Evolutionary conservation across 2,797 vertebrate species (phyloP), one percentile per base, ranked within the genome.

Genomic region (Taenioides sp.): DNA sequence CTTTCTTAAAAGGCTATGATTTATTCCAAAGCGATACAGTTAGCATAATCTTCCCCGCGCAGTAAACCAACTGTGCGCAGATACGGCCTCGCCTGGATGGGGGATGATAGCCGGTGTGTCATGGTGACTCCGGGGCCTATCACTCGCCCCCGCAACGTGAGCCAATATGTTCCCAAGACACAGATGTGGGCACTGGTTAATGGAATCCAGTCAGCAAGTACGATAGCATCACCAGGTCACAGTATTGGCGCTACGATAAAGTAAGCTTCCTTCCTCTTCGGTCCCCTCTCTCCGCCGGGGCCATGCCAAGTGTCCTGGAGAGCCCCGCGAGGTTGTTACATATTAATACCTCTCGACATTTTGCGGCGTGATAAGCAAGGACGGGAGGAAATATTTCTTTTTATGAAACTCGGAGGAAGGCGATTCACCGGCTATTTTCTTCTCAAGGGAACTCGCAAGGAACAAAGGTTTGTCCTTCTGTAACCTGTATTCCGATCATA

Each of bases 301-400:
- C 82, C 65, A 69, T 72, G 74, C 82, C 80, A 82, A 89, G 85
- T 90, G 88, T 92, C 90, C 88, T 81, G 80, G 84, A 90, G 90
- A 90, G 84, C 84, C 83, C 79, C 77, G 89, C 85, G 3, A 72
- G 81, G 89, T 88, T 87, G 86, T 88, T 92, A 91, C 92, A 93
- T 92, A 92, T 93, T 93, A 92, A 93, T 92, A 89, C 80, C 83
- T 80, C 83, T 83, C 78, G 67, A 90, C 90, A 86, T 59, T 89
- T 92, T 84, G 62, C 84, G 3, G 70, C 67, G 65, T 69, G 92
- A 93, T 93, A 92, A 92, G 87, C 79, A 37, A 70, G 74, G 28
- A 65, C 1, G 55, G 79, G 78, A 83, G 85, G 83, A 85, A 86
- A 88, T 85, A 86, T 86, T 78, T 84, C 67, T 82, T 81, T 85